phyloP scores from a whole-genome alignment of 2,888 invertebrate species.

The Noctua janthina region DNA sequence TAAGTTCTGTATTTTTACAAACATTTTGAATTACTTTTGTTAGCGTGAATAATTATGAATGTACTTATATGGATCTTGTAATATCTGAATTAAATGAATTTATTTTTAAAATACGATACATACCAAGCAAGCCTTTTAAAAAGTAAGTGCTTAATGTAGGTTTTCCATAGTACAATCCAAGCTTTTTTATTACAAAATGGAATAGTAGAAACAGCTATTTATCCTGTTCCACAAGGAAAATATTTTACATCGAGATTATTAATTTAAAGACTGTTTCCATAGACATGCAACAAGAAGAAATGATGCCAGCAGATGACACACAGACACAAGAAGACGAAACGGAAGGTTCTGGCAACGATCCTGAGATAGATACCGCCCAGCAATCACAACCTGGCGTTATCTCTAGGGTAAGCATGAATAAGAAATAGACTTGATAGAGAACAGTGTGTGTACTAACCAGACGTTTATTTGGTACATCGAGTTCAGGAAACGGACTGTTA shows the following conservation, averaged over 20 bases:
- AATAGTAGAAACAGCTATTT: not conserved
- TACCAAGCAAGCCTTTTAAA: not conserved
- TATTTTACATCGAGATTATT: not conserved
- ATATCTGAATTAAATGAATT: too few species aligned
- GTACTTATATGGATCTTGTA: too few species aligned
- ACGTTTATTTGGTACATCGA: not conserved
- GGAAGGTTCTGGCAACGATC: constrained; percentile 90
- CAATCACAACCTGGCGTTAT: constrained; percentile 70
- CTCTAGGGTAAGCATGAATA: constrained; percentile 76
- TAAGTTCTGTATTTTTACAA: too few species aligned
- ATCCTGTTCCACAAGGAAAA: not conserved
- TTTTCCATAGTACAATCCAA: not conserved
- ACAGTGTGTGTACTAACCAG: not conserved
- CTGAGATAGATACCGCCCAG: constrained; percentile 72
- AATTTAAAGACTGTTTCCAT: not conserved
- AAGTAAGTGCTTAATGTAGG: not conserved
- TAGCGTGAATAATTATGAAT: too few species aligned
- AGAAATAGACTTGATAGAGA: not conserved
- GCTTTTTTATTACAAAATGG: not conserved
- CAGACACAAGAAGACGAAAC: constrained; percentile 79
- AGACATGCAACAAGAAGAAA: constrained; percentile 60
- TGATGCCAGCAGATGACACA: constrained; percentile 76
- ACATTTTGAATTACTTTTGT: too few species aligned
- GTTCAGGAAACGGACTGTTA: not conserved
- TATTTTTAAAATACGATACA: too few species aligned